phyloP scores from a whole-genome alignment of 1,140 invertebrate genomes.

The Drosophila pandora region DNA sequence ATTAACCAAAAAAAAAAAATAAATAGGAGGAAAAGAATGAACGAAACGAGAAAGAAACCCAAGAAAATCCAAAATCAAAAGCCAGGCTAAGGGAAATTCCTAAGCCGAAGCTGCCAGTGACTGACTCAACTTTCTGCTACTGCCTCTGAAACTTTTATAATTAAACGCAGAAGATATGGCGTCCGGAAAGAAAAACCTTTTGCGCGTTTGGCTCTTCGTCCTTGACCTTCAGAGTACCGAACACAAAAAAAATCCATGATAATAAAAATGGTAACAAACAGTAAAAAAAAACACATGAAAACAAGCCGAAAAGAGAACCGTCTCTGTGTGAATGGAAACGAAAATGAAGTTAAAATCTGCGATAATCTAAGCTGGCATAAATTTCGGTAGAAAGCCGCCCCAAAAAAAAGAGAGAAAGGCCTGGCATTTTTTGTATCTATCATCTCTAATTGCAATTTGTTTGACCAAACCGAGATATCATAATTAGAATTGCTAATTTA shows the following conservation, averaged over 20 bases:
- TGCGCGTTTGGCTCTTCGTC: constrained; percentile 30
- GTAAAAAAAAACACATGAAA: constrained; percentile 15
- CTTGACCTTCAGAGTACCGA: constrained; percentile 54
- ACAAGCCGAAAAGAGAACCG: constrained; percentile 16
- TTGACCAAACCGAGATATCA: constrained; percentile 18
- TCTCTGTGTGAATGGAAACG: constrained; percentile 24
- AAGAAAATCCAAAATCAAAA: constrained; percentile 15
- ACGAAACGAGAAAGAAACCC: not conserved
- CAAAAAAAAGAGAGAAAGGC: not conserved
- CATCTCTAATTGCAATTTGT: constrained; percentile 66
- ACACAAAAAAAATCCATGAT: constrained; percentile 3
- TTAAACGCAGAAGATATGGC: constrained; percentile 61
- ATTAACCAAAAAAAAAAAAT: constrained; percentile 25
- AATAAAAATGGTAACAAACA: constrained; percentile 4
- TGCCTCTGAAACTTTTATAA: constrained; percentile 65
- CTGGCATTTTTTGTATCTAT: constrained; percentile 12
- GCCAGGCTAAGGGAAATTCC: constrained; percentile 23
- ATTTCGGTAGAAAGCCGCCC: constrained; percentile 33
- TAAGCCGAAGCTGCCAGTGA: constrained; percentile 33
- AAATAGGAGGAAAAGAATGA: not conserved
- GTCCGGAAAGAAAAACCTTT: too few species aligned
- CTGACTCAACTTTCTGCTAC: constrained; percentile 23
- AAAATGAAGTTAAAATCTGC: constrained; percentile 54
- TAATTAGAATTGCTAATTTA: constrained; percentile 65
- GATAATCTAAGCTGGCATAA: constrained; percentile 55